A percentile compares a stretch with the other conserved stretches of the same genome.
Evolutionary conservation across 2,888 invertebrate species (phyloP).

Genomic region (Drosophila nigricruria): DNA sequence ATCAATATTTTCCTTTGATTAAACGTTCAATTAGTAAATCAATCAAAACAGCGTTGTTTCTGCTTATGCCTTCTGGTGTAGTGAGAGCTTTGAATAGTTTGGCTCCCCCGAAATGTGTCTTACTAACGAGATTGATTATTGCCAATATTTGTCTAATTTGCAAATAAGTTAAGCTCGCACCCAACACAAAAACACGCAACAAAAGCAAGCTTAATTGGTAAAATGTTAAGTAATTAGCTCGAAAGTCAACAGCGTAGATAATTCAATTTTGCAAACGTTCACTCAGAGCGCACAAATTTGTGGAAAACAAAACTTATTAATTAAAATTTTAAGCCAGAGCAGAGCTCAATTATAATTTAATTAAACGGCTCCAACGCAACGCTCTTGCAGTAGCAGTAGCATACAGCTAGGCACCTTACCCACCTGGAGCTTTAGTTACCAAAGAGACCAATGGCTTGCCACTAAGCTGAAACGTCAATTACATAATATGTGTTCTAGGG

Average conservation of each 20-base stretch:
- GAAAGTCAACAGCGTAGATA: background rate
- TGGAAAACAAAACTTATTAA: background rate
- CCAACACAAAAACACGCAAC: slow-evolving; percentile 18
- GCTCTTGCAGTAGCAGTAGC: background rate
- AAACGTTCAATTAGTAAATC: slow-evolving; percentile 65
- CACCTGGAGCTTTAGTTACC: background rate
- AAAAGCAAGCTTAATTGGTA: slow-evolving; percentile 3
- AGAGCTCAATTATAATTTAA: background rate
- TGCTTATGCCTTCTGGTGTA: background rate
- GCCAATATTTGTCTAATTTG: slow-evolving; percentile 63
- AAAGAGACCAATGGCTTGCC: background rate
- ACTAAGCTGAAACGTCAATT: slow-evolving; percentile 1
- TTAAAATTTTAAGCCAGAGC: background rate
- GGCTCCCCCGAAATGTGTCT: slow-evolving; percentile 13
- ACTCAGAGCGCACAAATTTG: background rate
- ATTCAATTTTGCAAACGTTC: background rate
- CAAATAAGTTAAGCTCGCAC: slow-evolving; percentile 26
- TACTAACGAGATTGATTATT: slow-evolving; percentile 2
- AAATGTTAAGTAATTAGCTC: slow-evolving; percentile 19
- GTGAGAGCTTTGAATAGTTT: slow-evolving; percentile 8
- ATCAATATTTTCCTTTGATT: slow-evolving; percentile 66
- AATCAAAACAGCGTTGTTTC: slow-evolving; percentile 45
- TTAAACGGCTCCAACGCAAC: background rate
- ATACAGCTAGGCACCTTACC: background rate
- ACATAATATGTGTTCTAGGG: background rate